phyloP scores from a whole-genome alignment of 1,140 invertebrate genomes.

The Psix sp. region DNA sequence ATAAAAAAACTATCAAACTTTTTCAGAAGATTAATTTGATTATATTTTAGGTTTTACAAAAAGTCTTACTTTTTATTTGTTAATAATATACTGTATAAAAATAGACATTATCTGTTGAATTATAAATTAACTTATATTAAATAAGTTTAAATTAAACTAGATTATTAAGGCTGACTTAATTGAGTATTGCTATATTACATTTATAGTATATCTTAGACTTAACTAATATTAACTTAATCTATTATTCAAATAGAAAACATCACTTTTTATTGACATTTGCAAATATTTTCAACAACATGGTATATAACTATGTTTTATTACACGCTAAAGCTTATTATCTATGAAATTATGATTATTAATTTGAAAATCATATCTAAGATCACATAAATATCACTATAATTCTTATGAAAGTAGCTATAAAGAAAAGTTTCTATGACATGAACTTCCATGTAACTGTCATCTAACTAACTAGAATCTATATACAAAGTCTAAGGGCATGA shows the following conservation, averaged over 20 bases:
- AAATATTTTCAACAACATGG: conserved; percentile 33
- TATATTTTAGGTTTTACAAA: no score
- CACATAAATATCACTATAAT: conserved; percentile 22
- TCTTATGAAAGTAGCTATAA: conserved; percentile 6
- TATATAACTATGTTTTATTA: conserved; percentile 16
- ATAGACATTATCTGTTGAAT: no score
- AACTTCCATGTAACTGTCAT: conserved; percentile 9
- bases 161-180: no score
- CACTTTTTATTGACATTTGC: conserved; percentile 18
- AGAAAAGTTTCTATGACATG: conserved; percentile 11
- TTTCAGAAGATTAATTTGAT: no score
- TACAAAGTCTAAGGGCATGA: conserved; percentile 40
- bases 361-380: conserved; percentile 8
- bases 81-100: no score
- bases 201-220: conserved; percentile 16
- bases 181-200: no score
- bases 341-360: no score
- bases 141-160: no score
- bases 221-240: conserved; percentile 12
- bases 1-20: no score
- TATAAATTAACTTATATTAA: no score
- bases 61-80: no score
- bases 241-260: conserved; percentile 16
- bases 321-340: conserved; percentile 27
- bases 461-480: conserved; percentile 16